Evolutionary conservation across 1,140 invertebrate species (phyloP), one percentile per base, ranked within the genome.

Genomic region (Papilio dardanus): DNA sequence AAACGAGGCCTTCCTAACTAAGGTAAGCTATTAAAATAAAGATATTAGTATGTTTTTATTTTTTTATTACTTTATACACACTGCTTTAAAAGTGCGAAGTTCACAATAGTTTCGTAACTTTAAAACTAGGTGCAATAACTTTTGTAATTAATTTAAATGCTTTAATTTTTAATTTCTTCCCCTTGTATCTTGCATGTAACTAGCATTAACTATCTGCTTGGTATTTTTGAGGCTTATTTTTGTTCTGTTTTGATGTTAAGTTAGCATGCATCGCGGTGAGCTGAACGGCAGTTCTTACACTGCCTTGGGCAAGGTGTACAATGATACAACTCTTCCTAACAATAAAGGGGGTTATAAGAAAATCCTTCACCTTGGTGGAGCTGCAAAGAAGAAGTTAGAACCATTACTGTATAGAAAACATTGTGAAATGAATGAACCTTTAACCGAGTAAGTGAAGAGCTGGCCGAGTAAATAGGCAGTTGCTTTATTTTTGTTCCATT

Each of bases 181-280:
- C 24, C 12, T 21, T 33, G 21, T 54, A 2, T 73, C 19, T 19
- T 73, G 71, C 71, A 73, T 73, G 42, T 35, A 73, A 42, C 42
- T 33, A 33, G 42, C 28, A 73, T 58, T 16, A 46, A 54, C 42
- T 19, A 31, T 50, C 46, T 19, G 71, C 71, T 73, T 54, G 46
- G 46, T 54, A 21, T 54, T 73, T 54, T 73, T 73, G 69, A 54
- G 28, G 74, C 79, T 82, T 78, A 78, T 76, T 78, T 73, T 79
- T 82, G n/a, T 85, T 87, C 83, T 84, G 67, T 83, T 81, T 80
- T 79, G 24, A 77, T 78, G 74, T 87, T 83, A 86, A 88, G 84
- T 87, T 85, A 80, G 78, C 84, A 88, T 89, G 86, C 76, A 81
- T 81, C 80, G 80, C 33, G 76, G 83, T 74, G 81, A 82, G 79